Evolutionary conservation across 2,797 vertebrate genomes (phyloP).

Genomic region (Manis pentadactyla): DNA sequence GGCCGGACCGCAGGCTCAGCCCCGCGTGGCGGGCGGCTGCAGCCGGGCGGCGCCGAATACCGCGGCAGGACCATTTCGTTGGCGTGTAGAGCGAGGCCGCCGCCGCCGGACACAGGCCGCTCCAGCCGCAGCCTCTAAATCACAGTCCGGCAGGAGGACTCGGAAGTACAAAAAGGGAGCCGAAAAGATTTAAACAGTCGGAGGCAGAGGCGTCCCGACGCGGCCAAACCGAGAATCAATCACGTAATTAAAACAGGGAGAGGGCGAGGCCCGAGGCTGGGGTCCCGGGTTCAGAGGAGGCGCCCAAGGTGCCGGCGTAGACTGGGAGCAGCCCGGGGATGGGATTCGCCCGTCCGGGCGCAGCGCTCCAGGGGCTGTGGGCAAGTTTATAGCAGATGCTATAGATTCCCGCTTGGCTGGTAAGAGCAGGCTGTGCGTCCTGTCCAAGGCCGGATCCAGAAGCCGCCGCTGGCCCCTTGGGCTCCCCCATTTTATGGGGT

Average conservation of each 20-base stretch:
- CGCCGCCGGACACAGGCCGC: not conserved
- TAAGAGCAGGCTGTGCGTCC: not conserved
- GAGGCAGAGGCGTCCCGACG: slow-evolving; percentile 61
- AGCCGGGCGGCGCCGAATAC: not conserved
- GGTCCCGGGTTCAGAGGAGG: not conserved
- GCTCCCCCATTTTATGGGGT: slow-evolving; percentile 29
- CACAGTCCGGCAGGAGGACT: slow-evolving; percentile 11
- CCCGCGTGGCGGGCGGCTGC: not conserved
- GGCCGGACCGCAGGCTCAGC: not conserved
- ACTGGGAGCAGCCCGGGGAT: not conserved
- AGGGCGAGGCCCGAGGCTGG: slow-evolving; percentile 13
- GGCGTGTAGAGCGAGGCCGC: slow-evolving; percentile 63
- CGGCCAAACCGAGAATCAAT: slow-evolving; percentile 75
- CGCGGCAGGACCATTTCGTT: slow-evolving; percentile 55
- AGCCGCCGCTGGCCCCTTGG: not conserved
- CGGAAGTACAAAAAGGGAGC: slow-evolving; percentile 53
- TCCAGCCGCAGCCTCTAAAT: not conserved
- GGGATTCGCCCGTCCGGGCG: not conserved
- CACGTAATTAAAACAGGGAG: slow-evolving; percentile 74
- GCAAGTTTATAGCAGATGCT: slow-evolving; percentile 44
- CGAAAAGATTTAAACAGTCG: slow-evolving; percentile 57
- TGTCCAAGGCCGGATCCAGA: not conserved
- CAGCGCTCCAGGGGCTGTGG: not conserved
- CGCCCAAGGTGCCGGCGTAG: not conserved
- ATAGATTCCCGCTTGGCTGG: not conserved